phyloP scores from a whole-genome alignment of 2,113 vertebrate genomes.

The Myanophis thanlyinensis region DNA sequence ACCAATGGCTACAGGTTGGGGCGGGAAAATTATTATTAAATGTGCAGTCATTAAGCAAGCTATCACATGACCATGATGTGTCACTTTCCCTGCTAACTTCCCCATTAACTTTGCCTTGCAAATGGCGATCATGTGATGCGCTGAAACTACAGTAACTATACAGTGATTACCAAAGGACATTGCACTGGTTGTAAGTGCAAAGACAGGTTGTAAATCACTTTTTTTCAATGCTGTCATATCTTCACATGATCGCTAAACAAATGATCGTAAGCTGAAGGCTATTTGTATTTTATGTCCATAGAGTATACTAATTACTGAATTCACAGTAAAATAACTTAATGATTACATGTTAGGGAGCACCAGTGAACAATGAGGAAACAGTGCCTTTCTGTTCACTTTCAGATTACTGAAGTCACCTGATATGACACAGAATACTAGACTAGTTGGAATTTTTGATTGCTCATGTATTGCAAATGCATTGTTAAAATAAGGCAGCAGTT shows the following conservation, averaged over 20 bases:
- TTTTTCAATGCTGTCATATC: not conserved
- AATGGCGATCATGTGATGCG: not conserved
- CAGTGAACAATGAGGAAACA: not conserved
- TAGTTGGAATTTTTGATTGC: no score
- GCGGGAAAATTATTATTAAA: not conserved
- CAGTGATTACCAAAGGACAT: not conserved
- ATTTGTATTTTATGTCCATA: not conserved
- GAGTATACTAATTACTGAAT: not conserved
- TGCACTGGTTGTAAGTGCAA: not conserved
- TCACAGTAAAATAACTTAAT: not conserved
- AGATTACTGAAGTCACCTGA: not conserved
- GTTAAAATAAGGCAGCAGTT: not conserved
- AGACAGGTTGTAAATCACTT: not conserved
- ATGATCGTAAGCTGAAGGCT: not conserved
- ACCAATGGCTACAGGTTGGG: not conserved
- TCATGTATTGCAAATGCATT: conserved; percentile 7
- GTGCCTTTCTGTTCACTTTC: not conserved
- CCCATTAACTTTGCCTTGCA: not conserved
- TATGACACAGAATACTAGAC: no score
- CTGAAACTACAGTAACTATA: not conserved
- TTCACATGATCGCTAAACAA: not conserved
- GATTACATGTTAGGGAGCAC: not conserved
- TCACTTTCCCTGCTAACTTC: not conserved
- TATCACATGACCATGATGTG: not conserved
- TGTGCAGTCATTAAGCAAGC: not conserved